Evolutionary conservation across 2,113 vertebrate species (phyloP), one percentile per base, ranked within the genome.

Genomic region (Ardeotis arabs): DNA sequence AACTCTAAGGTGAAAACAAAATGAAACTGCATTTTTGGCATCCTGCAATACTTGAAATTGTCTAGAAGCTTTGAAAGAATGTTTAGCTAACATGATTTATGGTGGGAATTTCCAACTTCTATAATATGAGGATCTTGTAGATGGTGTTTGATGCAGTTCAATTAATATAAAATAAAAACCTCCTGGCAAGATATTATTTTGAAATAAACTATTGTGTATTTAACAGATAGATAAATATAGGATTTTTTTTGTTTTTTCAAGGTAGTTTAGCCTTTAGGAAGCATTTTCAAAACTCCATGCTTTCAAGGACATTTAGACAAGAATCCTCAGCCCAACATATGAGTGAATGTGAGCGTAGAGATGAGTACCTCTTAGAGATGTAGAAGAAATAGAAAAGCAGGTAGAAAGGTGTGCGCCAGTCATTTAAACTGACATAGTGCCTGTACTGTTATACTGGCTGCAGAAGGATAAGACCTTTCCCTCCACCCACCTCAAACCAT

Each of bases 21-120:
- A 93, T 78, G 70, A 94, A 96, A 90, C 80, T 67, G 93, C 90
- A 80, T 96, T 97, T 96, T 84, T 96, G 97, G 96, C 96, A 91
- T 93, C 91, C 77, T 90, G 69, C 52, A 79, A 62, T 95, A 85
- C 2, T 2, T 78, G 66, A 95, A 96, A 87, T 90, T 93, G 69
- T 95, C 96, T 87, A 68, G 75, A 94, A 97, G 93, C 82, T 96
- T 88, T 94, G 79, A 50, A 68, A 79, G 79, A 85, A 88, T 95
- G 76, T 93, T 96, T 95, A 96, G 93, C 94, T 97, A 84, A 44
- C 87, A 74, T 97, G 96, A 95, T 97, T 97, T 96, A 96, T 79
- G 31, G 52, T 69, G 97, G 98, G 97, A 88, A 95, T 97, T 98
- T 98, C 97, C 98, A 98, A 1, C 84, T 82, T 88, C 72, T 96